A percentile compares a stretch with the other conserved stretches of the same genome.
Evolutionary conservation across 2,113 vertebrate genomes (phyloP).

Genomic region (Corythaeola cristata): DNA sequence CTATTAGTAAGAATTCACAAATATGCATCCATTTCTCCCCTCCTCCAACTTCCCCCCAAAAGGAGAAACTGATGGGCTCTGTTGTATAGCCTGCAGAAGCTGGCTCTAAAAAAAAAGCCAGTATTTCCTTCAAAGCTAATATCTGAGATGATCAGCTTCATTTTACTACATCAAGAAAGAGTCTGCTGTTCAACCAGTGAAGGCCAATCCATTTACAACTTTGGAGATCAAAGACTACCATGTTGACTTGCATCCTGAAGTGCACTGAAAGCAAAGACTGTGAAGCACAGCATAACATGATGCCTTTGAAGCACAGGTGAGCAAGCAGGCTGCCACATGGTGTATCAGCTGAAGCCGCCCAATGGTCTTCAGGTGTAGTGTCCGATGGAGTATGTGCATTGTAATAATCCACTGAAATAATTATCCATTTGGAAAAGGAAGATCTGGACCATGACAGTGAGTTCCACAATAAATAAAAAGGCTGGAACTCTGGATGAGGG

Average conservation of each 20-base stretch:
- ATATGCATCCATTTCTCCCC: background rate
- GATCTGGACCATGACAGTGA: background rate
- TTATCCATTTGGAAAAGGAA: background rate
- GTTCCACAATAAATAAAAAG: background rate
- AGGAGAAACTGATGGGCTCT: background rate
- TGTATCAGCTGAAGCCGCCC: background rate
- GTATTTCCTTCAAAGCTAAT: background rate
- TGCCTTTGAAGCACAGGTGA: background rate
- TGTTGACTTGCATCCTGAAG: background rate
- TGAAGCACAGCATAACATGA: background rate
- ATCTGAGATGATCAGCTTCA: background rate
- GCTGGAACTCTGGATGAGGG: background rate
- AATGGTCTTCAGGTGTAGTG: background rate
- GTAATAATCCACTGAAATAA: slow-evolving; percentile 14
- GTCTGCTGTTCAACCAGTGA: background rate
- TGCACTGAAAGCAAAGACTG: background rate
- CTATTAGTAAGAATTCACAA: background rate
- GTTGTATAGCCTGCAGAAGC: background rate
- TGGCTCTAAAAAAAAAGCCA: background rate
- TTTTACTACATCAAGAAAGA: background rate
- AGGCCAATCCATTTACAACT: background rate
- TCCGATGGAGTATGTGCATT: background rate
- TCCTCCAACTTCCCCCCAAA: background rate
- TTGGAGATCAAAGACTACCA: background rate
- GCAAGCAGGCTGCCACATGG: background rate